Base-by-base conservation (phyloP, 2,888 invertebrate species). In the Blastobasis adustella region DNA sequence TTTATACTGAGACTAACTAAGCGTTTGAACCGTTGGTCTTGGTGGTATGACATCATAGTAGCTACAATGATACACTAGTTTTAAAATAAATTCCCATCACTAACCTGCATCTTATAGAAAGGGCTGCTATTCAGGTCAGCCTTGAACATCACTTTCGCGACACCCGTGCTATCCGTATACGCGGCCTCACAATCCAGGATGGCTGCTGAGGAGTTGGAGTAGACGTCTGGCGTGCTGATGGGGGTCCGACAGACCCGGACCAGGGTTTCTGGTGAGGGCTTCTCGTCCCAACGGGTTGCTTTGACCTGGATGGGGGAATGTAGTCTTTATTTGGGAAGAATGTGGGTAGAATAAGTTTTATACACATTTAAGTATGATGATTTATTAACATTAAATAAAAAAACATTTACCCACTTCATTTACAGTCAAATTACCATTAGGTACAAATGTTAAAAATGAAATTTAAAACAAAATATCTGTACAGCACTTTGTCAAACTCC, bases 251-350 rank as follows among this genome's bases (percentile, higher is more conserved):
- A 89, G 1, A 88, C 76, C 0, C 66, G 69, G 5, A 89, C 59
- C 0, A 56, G 63, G 49, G 79, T 76, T 8, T 65, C 68, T 0
- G 62, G n/a, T 0, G 79, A 82, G 5, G 84, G 81, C 38, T 81
- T 83, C 47, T 80, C 82, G 47, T 87, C 85, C 85, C 86, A 89
- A 0, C 84, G 78, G 0, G 71, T 81, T 0, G 87, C 88, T 70
- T 81, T 84, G 23, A 89, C 72, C 89, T 89, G 53, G 37, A 42
- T 8, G 42, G 36, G 10, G 23, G 23, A 23, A 23, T 23, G 23
- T 23, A 23, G 23, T 23, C 23, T 23, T 23, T 23, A 23, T 23
- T 23, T 23, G 23, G n/a, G n/a, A n/a, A n/a, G n/a, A n/a, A n/a
- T n/a, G n/a, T n/a, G n/a, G n/a, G n/a, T n/a, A n/a, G n/a, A n/a